These are phyloP conservation scores for Leptatherina wallacei DNA, from an alignment of 2,797 vertebrate species.

Conservation along the genomic window DNA sequence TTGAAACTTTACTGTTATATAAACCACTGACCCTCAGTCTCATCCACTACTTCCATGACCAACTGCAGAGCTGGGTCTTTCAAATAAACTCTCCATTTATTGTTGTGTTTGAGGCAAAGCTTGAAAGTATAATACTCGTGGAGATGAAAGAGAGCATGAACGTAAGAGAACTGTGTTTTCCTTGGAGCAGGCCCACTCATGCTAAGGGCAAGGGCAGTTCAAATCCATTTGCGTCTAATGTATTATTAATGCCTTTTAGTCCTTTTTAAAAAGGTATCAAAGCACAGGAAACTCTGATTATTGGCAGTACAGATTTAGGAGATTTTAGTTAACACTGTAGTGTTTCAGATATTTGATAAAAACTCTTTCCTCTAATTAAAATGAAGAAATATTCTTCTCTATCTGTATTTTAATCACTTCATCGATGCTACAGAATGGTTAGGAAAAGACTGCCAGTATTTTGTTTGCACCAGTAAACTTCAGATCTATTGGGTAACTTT, in stretches of 20 bases:
- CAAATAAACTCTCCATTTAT: constrained; percentile 42
- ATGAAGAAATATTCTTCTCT: background rate
- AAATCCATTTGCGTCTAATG: constrained; percentile 79
- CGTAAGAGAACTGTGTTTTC: constrained; percentile 56
- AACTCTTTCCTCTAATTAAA: background rate
- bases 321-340: background rate
- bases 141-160: constrained; percentile 42
- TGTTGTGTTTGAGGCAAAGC: constrained; percentile 52
- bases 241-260: constrained; percentile 71
- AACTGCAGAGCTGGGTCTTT: constrained; percentile 33
- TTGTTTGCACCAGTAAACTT: background rate
- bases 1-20: constrained; percentile 45
- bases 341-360: background rate
- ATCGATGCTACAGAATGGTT: background rate
- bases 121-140: constrained; percentile 59
- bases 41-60: constrained; percentile 22
- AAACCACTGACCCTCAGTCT: constrained; percentile 33
- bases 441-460: background rate
- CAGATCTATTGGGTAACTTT: constrained; percentile 8
- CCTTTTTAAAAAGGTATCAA: constrained; percentile 49
- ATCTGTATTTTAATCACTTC: background rate
- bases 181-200: constrained; percentile 70
- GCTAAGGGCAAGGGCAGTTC: constrained; percentile 75
- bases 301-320: constrained; percentile 12
- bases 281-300: constrained; percentile 32